Percentiles rank a stretch among this genome's conserved stretches.
These are phyloP conservation scores for Diceros bicornis DNA, from an alignment of 2,797 vertebrate species.

Conservation along the genomic window DNA sequence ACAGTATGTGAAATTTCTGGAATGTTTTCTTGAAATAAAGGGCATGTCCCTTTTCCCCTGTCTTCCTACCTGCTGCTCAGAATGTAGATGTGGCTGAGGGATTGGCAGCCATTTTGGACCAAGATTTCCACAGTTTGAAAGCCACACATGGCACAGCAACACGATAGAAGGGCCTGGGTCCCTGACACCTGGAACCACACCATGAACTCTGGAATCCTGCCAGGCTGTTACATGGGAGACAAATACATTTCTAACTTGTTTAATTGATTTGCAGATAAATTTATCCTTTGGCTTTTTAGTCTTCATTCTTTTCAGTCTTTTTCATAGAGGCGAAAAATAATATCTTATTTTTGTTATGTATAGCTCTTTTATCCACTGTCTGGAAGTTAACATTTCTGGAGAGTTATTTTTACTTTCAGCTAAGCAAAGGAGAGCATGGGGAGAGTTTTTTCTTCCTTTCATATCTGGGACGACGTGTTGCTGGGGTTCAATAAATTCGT, in stretches of 20 bases:
- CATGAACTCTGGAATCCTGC: background rate
- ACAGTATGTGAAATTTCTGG: background rate
- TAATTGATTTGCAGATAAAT: background rate
- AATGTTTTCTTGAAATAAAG: background rate
- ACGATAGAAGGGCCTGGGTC: background rate
- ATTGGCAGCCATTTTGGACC: background rate
- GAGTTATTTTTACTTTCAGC: conserved; percentile 17
- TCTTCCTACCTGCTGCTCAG: background rate
- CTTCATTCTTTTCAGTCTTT: background rate
- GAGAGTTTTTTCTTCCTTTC: background rate
- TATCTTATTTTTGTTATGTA: conserved; percentile 14
- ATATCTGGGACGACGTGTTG: background rate
- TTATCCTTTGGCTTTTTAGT: background rate
- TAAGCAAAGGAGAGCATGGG: background rate
- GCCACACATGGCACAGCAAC: accelerated
- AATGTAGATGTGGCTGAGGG: background rate
- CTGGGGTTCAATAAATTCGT: background rate
- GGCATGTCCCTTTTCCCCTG: background rate
- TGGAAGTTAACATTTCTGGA: background rate
- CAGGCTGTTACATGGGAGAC: background rate
- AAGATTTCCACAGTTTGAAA: background rate
- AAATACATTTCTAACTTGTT: background rate
- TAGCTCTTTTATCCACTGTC: background rate
- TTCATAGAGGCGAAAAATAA: background rate
- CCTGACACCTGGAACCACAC: background rate